Conservation (phyloP, 2,797 vertebrate genomes). For the Erpetoichthys calabaricus region DNA sequence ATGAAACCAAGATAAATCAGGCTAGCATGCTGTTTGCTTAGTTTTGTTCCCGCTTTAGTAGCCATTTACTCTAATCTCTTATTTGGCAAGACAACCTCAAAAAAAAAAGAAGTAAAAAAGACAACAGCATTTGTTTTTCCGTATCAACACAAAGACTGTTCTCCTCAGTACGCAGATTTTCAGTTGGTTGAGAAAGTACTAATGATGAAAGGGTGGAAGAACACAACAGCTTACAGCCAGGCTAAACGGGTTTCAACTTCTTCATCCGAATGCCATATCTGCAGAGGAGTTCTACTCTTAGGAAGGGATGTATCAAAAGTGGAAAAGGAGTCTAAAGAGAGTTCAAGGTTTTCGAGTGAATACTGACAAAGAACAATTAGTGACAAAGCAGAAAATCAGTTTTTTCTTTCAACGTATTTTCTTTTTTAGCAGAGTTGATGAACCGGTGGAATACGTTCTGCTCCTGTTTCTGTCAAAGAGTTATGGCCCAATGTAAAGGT, state of each 20-base stretch:
- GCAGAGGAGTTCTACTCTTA: background rate
- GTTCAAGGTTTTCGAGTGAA: too few species aligned
- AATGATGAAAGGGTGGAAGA: background rate
- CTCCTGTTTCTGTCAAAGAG: too few species aligned
- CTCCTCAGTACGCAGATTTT: constrained; percentile 22
- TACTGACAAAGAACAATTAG: too few species aligned
- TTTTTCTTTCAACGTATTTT: too few species aligned
- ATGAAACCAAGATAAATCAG: constrained; percentile 36
- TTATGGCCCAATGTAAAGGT: too few species aligned
- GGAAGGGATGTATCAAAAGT: too few species aligned
- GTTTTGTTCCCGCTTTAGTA: constrained; percentile 57
- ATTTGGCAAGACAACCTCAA: constrained; percentile 28
- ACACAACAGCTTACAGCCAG: background rate
- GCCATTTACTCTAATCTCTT: constrained; percentile 40
- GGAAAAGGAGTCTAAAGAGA: too few species aligned
- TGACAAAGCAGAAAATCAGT: too few species aligned
- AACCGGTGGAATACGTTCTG: too few species aligned
- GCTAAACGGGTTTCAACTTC: background rate
- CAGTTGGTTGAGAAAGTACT: constrained; percentile 22
- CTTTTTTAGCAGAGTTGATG: too few species aligned
- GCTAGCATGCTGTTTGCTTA: constrained; percentile 45
- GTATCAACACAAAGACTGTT: constrained; percentile 4
- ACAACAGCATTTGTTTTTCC: background rate
- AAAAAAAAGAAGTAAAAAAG: constrained; percentile 1
- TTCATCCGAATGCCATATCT: background rate